These are phyloP conservation scores for Chirona hameri DNA, from an alignment of 2,888 invertebrate genomes.

Conservation along the genomic window DNA sequence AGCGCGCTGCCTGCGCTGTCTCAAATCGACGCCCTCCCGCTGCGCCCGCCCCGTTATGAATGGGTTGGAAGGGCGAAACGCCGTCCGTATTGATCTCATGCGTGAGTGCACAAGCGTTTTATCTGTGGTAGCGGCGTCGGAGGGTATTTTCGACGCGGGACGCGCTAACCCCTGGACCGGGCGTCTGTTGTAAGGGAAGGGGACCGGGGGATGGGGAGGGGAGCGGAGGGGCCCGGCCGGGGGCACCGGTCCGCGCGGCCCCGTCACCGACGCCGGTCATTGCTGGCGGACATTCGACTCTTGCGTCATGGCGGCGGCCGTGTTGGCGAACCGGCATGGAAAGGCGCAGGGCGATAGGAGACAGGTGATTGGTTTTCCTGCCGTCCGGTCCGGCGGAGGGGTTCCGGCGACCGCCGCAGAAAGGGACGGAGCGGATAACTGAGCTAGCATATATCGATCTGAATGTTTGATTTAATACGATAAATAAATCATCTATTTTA, in stretches of 20 bases:
- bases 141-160: neutral
- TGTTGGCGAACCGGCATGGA: too few species aligned
- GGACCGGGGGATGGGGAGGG: neutral
- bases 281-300: too few species aligned
- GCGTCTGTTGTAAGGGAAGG: too few species aligned
- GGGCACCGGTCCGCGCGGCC: too few species aligned
- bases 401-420: too few species aligned
- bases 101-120: neutral
- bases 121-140: neutral
- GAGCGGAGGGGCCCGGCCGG: neutral
- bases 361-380: neutral
- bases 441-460: too few species aligned
- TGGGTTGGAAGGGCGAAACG: neutral
- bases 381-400: neutral
- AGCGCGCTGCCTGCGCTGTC: neutral
- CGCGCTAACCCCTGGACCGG: neutral
- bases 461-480: too few species aligned
- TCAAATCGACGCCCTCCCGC: neutral
- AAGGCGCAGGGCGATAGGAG: neutral
- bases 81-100: neutral
- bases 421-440: too few species aligned
- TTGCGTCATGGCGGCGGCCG: too few species aligned
- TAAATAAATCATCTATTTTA: too few species aligned
- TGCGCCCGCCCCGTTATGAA: neutral
- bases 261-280: too few species aligned